Base-by-base conservation (phyloP, 2,888 invertebrate genomes). In the Nomada fucata region DNA sequence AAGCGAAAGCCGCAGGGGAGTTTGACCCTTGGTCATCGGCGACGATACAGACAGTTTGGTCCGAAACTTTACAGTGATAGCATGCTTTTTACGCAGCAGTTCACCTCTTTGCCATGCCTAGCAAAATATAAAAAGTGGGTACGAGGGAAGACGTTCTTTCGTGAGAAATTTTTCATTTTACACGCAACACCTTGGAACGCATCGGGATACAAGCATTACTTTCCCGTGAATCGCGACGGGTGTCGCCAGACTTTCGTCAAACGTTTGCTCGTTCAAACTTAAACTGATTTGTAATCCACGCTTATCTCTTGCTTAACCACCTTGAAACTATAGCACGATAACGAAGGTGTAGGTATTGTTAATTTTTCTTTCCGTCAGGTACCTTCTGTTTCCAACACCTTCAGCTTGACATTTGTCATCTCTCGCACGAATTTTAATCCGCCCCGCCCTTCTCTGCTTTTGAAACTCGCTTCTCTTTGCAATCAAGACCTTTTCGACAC, bases 11-110 rank as follows among this genome's bases (percentile, higher is more conserved):
- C 79, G 79, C 73, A 89, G 85, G 89, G 91, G 90, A 91, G 92
- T 88, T 93, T 93, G 93, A 93, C 93, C 93, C 91, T 91, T 91
- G 93, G 93, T 92, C 93, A 93, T 90, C 91, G 91, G 84, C 88
- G 87, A 89, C 84, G 85, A 87, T 86, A 83, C 88, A 89, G 88
- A 89, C 89, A 91, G 92, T 92, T 75, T 73, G 82, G 83, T 83
- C 77, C 78, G 81, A 81, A 88, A 77, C 81, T 86, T 83, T 82
- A 82, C 55, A 83, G 87, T 53, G 86, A 76, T 86, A 91, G 87
- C 78, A 93, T 93, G 93, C 90, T 93, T 71, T 93, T 93, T 90
- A 91, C 92, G 52, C 93, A 93, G 89, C 93, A 92, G 82, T 91
- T 93, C 75, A 88, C 89, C 55, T 88, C 88, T 9, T 83, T 93